Evolutionary conservation across 1,140 invertebrate genomes (phyloP), one percentile per base, ranked within the genome.

Genomic region (Tyrophagus putrescentiae): DNA sequence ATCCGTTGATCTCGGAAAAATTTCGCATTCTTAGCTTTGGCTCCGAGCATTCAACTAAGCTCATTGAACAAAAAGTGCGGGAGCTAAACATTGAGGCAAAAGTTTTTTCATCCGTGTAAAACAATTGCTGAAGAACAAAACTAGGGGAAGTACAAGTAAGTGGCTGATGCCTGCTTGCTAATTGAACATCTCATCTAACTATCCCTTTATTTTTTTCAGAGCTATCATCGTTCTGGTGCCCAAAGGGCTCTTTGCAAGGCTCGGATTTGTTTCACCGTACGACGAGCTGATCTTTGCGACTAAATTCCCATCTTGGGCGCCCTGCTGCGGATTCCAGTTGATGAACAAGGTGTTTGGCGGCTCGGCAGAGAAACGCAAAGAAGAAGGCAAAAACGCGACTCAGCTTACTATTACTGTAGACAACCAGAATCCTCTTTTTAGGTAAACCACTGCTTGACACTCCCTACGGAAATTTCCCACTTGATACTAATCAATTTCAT

Each of bases 311-410:
- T 84, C 98, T 54, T 77, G 98, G 70, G 87, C 87, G 64, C 98
- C 98, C 69, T 99, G 95, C 75, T 99, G 98, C 77, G 95, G 95
- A 41, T 92, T 98, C 84, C 94, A 79, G 77, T 86, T 98, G 83
- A 82, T 99, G 74, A 98, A 98, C 72, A 96, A 96, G 75, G 88
- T 95, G 72, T 96, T 94, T 72, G 89, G 88, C 9, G 95, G 95
- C 18, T 83, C 82, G 4, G 88, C 98, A 36, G 74, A 82, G n/a
- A n/a, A n/a, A 11, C 79, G 82, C 65, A 92, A 90, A 71, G 84
- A 87, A 62, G 78, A 80, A 3, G 76, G 94, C 65, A 94, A 98
- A 76, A 95, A 99, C 78, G 95, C 95, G 28, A n/a, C n/a, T n/a
- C 90, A 95, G 71, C 90, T 84, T 69, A 77, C 79, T 45, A 83